Evolutionary conservation across 92 coral and sea anemone genomes (phyloP).

Genomic region (Zoanthus sansibaricus): DNA sequence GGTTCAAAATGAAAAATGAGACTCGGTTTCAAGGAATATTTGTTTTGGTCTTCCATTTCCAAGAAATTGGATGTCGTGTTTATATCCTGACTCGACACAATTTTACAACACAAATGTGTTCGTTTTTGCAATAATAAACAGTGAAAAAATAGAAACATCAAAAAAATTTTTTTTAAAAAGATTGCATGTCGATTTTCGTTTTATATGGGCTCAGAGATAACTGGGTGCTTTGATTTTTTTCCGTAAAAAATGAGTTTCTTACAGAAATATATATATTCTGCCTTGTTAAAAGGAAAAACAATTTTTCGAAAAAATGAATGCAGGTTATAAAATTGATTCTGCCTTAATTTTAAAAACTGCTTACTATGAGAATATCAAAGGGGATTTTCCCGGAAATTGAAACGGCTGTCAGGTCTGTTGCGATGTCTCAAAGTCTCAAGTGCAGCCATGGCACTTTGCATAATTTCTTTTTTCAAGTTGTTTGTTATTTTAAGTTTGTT

Average conservation of each 20-base stretch:
- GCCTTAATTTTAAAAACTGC: background rate
- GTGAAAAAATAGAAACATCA: too few relatives aligned
- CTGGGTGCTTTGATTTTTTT: too few relatives aligned
- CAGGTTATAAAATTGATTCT: background rate
- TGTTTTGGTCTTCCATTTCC: background rate
- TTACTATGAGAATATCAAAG: background rate
- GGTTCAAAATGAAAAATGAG: background rate
- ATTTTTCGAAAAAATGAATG: background rate
- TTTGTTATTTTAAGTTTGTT: too few relatives aligned
- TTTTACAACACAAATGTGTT: too few relatives aligned
- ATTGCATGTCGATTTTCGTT: too few relatives aligned
- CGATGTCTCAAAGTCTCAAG: background rate
- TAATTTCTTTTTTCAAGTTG: too few relatives aligned
- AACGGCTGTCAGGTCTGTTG: background rate
- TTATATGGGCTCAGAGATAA: too few relatives aligned
- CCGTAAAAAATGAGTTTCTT: too few relatives aligned
- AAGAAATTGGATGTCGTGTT: background rate
- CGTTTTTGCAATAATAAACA: too few relatives aligned
- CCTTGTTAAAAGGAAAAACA: background rate
- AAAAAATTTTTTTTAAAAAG: too few relatives aligned
- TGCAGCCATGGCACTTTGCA: background rate
- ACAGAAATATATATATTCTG: too few relatives aligned
- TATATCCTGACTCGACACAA: too few relatives aligned
- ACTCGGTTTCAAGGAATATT: background rate
- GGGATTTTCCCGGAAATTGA: conserved; percentile 14